Base-by-base conservation (phyloP, 2,888 invertebrate species). In the Dioctria linearis region DNA sequence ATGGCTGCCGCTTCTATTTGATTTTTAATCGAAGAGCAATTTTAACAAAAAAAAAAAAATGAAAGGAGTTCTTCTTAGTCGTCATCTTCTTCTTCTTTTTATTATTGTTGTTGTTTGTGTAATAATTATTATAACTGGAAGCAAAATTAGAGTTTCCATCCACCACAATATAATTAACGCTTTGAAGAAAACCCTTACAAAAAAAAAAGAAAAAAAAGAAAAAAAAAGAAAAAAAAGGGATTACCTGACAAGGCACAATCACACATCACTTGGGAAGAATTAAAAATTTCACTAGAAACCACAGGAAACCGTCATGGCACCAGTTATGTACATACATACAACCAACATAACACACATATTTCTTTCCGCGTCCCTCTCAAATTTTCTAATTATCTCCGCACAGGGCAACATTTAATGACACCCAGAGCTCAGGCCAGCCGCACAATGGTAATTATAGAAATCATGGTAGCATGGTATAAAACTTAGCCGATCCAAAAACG, bases 351-450 rank as follows among this genome's bases (percentile, higher is more conserved):
- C n/a, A n/a, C 43, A 13, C n/a, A 66, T 3, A 42, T 43, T 66
- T 66, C 66, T 66, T 66, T 13, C 61, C 54, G 25, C 25, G 61
- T 61, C 61, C 61, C 39, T 25, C 25, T 61, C 42, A 66, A 66
- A 66, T 66, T 66, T 66, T 66, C 66, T 66, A 66, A 66, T 66
- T 66, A 66, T 66, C 66, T 66, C 66, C 66, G 46, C 66, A 66
- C 66, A 66, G 66, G 66, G 66, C 66, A 66, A 66, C 13, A 66
- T 66, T 66, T 66, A 66, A 66, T 66, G 66, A 66, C 66, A 66
- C 66, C 66, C 46, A 13, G 11, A 11, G n/a, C 8, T 46, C 46
- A 46, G 46, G 5, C 5, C 66, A 66, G n/a, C 42, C 42, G 13
- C 13, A 66, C n/a, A 43, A 25, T 42, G 66, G 66, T 66, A 66